Conservation (phyloP, 1,140 invertebrate species). For the Drosophila santomea region DNA sequence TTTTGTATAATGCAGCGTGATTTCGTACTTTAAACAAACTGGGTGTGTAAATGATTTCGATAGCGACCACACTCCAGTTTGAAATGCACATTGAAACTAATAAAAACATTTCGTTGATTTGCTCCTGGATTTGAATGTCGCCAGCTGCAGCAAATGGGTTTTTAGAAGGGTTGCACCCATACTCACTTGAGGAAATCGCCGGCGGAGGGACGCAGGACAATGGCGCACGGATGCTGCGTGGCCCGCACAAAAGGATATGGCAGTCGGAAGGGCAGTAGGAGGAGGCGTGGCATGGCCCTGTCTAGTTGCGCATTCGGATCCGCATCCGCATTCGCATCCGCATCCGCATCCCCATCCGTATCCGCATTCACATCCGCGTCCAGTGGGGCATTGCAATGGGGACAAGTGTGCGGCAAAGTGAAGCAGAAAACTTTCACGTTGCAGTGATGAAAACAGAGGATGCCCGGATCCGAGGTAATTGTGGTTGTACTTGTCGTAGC, state of each 20-base stretch:
- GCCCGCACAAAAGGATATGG: slow-evolving; percentile 92
- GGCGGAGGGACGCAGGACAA: slow-evolving; percentile 91
- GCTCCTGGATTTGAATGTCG: slow-evolving; percentile 17
- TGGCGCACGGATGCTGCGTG: slow-evolving; percentile 89
- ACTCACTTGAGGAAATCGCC: slow-evolving; percentile 93
- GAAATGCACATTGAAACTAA: slow-evolving; percentile 17
- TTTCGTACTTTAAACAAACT: background rate
- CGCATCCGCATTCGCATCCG: slow-evolving; percentile 22
- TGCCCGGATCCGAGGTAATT: slow-evolving; percentile 88
- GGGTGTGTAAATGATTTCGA: too few relatives aligned
- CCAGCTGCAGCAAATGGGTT: slow-evolving; percentile 21
- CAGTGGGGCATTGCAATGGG: slow-evolving; percentile 88
- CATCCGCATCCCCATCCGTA: slow-evolving; percentile 13
- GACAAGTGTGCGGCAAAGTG: slow-evolving; percentile 89
- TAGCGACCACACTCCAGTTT: background rate
- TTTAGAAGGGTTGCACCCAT: slow-evolving; percentile 3
- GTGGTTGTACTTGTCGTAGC: slow-evolving; percentile 66
- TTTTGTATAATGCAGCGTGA: background rate
- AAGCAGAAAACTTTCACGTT: slow-evolving; percentile 92
- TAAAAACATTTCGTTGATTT: slow-evolving; percentile 37
- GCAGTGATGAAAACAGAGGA: slow-evolving; percentile 93
- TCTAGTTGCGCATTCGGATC: slow-evolving; percentile 31
- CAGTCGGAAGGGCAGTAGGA: slow-evolving; percentile 90
- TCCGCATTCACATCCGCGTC: slow-evolving; percentile 55
- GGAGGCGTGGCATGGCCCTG: slow-evolving; percentile 27